Conservation (phyloP, 2,113 vertebrate genomes). For the Nannospalax galili region DNA sequence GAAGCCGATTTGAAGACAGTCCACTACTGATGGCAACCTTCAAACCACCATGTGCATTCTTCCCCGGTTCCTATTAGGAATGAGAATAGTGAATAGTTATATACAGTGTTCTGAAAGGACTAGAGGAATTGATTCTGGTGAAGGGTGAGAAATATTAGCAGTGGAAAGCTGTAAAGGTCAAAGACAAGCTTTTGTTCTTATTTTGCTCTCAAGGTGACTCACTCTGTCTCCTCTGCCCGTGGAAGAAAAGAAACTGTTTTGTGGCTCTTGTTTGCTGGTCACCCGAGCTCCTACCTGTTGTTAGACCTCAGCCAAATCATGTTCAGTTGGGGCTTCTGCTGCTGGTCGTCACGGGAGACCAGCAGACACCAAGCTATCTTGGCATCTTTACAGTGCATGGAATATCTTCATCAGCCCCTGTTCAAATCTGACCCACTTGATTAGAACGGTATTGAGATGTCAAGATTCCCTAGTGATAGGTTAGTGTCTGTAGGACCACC, state of each 20-base stretch:
- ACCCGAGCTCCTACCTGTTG: too few relatives aligned
- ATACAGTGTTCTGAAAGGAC: not conserved
- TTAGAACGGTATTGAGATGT: not conserved
- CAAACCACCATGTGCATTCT: not conserved
- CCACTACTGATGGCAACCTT: not conserved
- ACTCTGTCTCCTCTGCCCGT: not conserved
- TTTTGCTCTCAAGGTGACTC: not conserved
- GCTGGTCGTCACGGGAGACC: not conserved
- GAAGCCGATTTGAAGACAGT: not conserved
- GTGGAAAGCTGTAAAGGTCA: not conserved
- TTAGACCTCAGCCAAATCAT: not conserved
- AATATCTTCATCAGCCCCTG: not conserved
- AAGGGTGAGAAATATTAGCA: not conserved
- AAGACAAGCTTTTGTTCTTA: not conserved
- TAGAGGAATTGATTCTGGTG: not conserved
- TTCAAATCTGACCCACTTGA: not conserved
- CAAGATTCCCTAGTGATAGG: not conserved
- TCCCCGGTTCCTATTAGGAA: not conserved
- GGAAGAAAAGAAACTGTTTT: not conserved
- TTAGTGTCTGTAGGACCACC: not conserved
- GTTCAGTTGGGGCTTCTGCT: not conserved
- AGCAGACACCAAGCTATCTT: not conserved
- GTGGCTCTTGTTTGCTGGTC: not conserved
- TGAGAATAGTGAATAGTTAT: not conserved
- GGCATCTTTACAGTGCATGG: fast-evolving